These are phyloP conservation scores for Orthosia gothica DNA, from an alignment of 2,888 invertebrate species.

Conservation along the genomic window DNA sequence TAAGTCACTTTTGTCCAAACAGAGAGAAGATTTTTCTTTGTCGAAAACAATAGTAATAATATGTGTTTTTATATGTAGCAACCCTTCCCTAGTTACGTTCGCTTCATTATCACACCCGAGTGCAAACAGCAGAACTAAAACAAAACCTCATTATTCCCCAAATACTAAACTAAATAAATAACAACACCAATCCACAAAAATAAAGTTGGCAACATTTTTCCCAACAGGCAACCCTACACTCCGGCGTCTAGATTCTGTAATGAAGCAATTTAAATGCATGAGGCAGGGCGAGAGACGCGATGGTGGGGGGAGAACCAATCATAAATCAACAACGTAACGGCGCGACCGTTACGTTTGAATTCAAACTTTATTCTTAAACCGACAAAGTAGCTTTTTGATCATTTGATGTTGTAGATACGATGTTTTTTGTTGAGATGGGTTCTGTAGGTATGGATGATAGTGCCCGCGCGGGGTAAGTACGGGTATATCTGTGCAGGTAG, in stretches of 20 bases:
- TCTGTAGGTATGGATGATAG: constrained; percentile 90
- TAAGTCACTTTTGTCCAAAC: background rate
- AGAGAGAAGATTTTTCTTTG: background rate
- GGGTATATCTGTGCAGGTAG: constrained; percentile 91
- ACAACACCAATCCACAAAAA: constrained; percentile 65
- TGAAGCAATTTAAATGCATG: constrained; percentile 92
- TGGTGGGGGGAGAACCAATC: constrained; percentile 85
- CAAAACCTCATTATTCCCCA: constrained; percentile 54
- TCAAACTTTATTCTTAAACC: constrained; percentile 21
- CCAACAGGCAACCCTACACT: constrained; percentile 87
- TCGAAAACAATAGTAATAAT: background rate
- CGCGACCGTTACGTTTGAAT: constrained; percentile 55
- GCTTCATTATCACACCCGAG: constrained; percentile 46
- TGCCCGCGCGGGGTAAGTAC: constrained; percentile 89
- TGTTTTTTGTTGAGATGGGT: constrained; percentile 50
- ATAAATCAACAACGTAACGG: constrained; percentile 73
- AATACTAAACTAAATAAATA: constrained; percentile 67
- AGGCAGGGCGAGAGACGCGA: constrained; percentile 90
- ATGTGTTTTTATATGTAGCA: background rate
- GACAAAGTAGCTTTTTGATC: constrained; percentile 53
- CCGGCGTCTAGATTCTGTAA: constrained; percentile 90
- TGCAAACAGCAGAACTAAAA: constrained; percentile 48
- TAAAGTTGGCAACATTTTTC: constrained; percentile 73
- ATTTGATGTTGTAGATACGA: constrained; percentile 44
- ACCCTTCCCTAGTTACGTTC: constrained; percentile 6